These are phyloP conservation scores for Bellardia bayeri DNA, from an alignment of 2,888 invertebrate species.

Conservation along the genomic window DNA sequence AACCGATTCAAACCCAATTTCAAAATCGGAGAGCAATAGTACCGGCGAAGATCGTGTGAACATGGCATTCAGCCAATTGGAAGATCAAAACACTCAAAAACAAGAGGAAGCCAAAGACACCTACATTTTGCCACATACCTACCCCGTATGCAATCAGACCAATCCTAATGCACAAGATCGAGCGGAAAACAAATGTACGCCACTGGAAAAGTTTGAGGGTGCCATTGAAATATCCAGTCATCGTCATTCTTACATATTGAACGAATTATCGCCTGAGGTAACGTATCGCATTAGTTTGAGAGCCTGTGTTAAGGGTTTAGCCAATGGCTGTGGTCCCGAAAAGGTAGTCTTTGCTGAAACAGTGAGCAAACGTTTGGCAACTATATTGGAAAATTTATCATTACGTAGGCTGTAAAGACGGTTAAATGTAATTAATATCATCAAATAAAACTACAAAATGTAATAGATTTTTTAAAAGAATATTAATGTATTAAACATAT, in stretches of 20 bases:
- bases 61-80: not conserved
- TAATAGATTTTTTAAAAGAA: no score
- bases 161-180: slow-evolving; percentile 60
- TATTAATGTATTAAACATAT: no score
- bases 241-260: slow-evolving; percentile 75
- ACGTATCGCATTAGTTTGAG: slow-evolving; percentile 79
- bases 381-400: slow-evolving; percentile 48
- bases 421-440: not conserved
- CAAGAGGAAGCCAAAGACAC: slow-evolving; percentile 64
- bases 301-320: slow-evolving; percentile 78
- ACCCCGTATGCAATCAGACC: slow-evolving; percentile 16
- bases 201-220: slow-evolving; percentile 74
- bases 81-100: not conserved
- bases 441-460: not conserved
- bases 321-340: slow-evolving; percentile 80
- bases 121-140: slow-evolving; percentile 74
- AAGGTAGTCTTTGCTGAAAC: slow-evolving; percentile 74
- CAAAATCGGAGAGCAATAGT: not conserved
- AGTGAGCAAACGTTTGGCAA: slow-evolving; percentile 74
- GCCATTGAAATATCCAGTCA: slow-evolving; percentile 73
- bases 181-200: slow-evolving; percentile 76
- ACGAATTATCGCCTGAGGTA: slow-evolving; percentile 73
- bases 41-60: not conserved
- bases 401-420: not conserved
- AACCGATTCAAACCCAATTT: fast-evolving